Evolutionary conservation across 2,797 vertebrate genomes (phyloP).

Genomic region (Philypnodon macrostomus): DNA sequence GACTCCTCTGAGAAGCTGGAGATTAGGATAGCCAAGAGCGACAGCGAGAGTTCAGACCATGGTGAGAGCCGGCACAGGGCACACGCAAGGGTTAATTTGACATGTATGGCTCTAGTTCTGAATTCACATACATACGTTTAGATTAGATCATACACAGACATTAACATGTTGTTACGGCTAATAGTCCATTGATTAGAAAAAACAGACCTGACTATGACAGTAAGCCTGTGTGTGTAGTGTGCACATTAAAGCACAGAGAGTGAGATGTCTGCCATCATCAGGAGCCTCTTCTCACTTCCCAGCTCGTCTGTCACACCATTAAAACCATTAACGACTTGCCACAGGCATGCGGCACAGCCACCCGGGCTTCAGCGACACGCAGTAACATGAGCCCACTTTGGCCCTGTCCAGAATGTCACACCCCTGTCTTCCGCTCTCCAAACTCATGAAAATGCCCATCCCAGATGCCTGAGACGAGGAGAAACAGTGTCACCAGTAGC

Average conservation of each 20-base stretch:
- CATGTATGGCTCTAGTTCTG: too few relatives aligned
- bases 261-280: constrained; percentile 61
- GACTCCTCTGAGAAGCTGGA: constrained; percentile 45
- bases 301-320: constrained; percentile 67
- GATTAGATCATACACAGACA: too few relatives aligned
- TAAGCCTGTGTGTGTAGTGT: constrained; percentile 1
- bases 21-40: constrained; percentile 45
- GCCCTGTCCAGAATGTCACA: constrained; percentile 66
- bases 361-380: constrained; percentile 31
- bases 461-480: constrained; percentile 5
- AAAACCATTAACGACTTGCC: constrained; percentile 74
- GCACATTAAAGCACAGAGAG: constrained; percentile 26
- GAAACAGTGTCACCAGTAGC: constrained; percentile 14
- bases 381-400: constrained; percentile 59
- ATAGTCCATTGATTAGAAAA: constrained; percentile 28
- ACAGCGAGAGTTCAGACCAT: constrained; percentile 69
- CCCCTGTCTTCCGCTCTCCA: constrained; percentile 26
- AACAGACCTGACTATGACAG: constrained; percentile 23
- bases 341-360: constrained; percentile 54
- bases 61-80: constrained; percentile 59
- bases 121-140: too few relatives aligned
- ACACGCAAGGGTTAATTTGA: neutral
- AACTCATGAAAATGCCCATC: constrained; percentile 31
- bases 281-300: constrained; percentile 49
- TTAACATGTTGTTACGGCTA: constrained; percentile 4